Conservation (phyloP, 92 coral and sea anemone species). For the Palythoa grandis region DNA sequence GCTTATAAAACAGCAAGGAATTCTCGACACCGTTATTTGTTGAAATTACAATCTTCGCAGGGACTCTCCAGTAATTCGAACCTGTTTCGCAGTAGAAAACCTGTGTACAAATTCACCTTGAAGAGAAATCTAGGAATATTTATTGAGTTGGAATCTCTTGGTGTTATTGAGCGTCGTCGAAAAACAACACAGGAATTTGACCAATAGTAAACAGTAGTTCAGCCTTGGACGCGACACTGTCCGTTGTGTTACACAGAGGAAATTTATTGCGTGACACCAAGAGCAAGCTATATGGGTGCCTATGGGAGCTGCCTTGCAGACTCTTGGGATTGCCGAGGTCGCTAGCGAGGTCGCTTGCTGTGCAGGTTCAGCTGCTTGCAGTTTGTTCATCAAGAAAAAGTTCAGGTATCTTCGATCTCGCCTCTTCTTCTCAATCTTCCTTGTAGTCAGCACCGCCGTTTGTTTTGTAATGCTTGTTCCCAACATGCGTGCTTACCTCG, state of each 20-base stretch:
- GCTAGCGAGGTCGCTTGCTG: conserved; percentile 98
- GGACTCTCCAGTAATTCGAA: too few relatives aligned
- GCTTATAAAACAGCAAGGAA: too few relatives aligned
- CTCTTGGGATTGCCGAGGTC: conserved; percentile 99
- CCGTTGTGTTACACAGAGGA: conserved; percentile 4
- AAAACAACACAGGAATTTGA: not conserved
- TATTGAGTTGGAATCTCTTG: not conserved
- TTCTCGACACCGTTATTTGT: too few relatives aligned
- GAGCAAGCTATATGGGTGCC: conserved; percentile 94
- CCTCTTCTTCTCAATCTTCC: conserved; percentile 73
- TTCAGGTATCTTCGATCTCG: conserved; percentile 83
- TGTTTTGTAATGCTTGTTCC: conserved; percentile 88
- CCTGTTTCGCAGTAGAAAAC: too few relatives aligned
- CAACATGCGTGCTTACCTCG: conserved; percentile 76
- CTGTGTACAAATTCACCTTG: too few relatives aligned
- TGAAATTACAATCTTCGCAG: too few relatives aligned
- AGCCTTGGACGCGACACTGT: not conserved
- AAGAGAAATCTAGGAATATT: too few relatives aligned
- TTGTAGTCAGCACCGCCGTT: conserved; percentile 70
- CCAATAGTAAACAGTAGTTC: not conserved
- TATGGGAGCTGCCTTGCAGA: conserved; percentile 99
- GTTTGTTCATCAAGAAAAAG: conserved; percentile 81
- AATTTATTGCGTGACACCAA: conserved; percentile 32
- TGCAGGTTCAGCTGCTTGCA: conserved; percentile 95
- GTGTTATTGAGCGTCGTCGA: not conserved